phyloP scores from a whole-genome alignment of 2,113 vertebrate genomes.

The Talpa occidentalis region DNA sequence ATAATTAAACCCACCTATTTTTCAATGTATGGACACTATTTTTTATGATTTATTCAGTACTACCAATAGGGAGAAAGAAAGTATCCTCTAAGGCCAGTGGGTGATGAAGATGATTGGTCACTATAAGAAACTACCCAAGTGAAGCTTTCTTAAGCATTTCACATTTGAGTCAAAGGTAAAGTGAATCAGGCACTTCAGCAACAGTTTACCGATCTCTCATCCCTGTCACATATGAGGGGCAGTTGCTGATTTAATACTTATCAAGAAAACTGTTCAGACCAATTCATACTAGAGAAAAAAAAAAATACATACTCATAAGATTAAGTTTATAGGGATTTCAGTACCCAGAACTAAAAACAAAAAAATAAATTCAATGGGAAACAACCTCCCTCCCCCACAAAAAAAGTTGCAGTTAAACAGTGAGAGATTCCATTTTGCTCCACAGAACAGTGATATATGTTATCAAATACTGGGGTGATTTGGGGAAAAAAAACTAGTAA shows the following conservation, averaged over 20 bases:
- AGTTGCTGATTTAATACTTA: background rate
- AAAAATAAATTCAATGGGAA: background rate
- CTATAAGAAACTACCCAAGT: background rate
- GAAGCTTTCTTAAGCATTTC: background rate
- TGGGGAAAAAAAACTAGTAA: background rate
- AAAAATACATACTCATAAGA: background rate
- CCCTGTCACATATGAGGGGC: background rate
- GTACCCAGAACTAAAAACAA: background rate
- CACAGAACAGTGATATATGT: background rate
- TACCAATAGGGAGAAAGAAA: background rate
- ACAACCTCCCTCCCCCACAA: background rate
- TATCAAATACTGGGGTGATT: no score
- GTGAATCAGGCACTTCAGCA: fast-evolving
- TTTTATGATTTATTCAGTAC: no score
- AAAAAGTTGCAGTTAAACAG: background rate
- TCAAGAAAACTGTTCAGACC: background rate
- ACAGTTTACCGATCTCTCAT: background rate
- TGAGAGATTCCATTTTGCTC: constrained; percentile 4
- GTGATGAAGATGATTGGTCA: background rate
- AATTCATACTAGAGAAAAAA: background rate
- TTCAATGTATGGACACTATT: no score
- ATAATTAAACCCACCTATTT: no score
- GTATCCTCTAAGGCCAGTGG: background rate
- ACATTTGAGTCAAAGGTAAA: background rate
- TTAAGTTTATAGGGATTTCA: background rate